Conservation (phyloP, 2,888 invertebrate species). For the Augiades crinisus region DNA sequence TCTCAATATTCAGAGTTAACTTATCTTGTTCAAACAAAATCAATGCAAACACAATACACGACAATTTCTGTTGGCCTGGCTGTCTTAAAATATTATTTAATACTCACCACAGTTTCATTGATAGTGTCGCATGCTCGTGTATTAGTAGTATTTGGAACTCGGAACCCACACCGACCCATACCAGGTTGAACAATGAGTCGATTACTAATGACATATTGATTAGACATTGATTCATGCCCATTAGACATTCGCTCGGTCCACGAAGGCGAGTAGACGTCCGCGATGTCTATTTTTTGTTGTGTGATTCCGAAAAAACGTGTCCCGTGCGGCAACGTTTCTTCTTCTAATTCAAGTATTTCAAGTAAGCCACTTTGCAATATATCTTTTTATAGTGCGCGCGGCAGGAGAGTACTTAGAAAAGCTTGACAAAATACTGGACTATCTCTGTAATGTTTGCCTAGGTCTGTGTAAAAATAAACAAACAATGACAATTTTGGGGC, state of each 20-base stretch:
- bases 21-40: too few relatives aligned
- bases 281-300: slow-evolving; percentile 26
- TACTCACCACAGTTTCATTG: too few relatives aligned
- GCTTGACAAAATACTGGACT: too few relatives aligned
- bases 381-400: not conserved
- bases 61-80: too few relatives aligned
- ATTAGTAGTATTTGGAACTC: not conserved
- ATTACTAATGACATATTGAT: slow-evolving; percentile 30
- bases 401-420: too few relatives aligned
- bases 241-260: slow-evolving; percentile 17
- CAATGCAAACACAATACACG: too few relatives aligned
- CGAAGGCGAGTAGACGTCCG: not conserved
- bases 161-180: slow-evolving; percentile 2
- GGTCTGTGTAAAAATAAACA: too few relatives aligned
- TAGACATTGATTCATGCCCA: slow-evolving; percentile 29
- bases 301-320: slow-evolving; percentile 21
- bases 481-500: too few relatives aligned
- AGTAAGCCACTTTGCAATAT: slow-evolving; percentile 28
- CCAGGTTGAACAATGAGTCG: slow-evolving; percentile 13
- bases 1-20: too few relatives aligned
- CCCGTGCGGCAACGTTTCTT: slow-evolving; percentile 21
- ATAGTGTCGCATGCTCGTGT: too few relatives aligned
- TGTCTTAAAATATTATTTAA: too few relatives aligned
- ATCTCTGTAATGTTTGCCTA: too few relatives aligned
- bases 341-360: slow-evolving; percentile 28